Base-by-base conservation (phyloP, 2,888 invertebrate species). In the Melieria omissa region DNA sequence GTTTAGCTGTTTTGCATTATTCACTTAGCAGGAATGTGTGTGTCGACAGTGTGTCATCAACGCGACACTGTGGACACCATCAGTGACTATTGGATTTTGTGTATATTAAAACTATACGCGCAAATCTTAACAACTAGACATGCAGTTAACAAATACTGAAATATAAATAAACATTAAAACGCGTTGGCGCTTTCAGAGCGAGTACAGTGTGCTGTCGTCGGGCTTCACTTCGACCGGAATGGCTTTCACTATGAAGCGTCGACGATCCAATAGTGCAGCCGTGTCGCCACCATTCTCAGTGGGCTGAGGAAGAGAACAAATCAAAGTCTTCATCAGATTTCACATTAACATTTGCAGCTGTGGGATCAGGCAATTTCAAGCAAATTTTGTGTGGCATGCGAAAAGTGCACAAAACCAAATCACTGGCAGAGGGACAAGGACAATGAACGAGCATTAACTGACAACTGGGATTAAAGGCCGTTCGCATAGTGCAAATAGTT, bases 231-330 rank as follows among this genome's bases (percentile, higher is more conserved):
- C 83, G 70, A 87, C 80, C 74, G 83, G 79, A 62, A 85, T 80
- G 49, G 86, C 84, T 76, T 84, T 85, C 12, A 87, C 76, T 69
- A 86, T 85, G 75, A 83, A 86, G 72, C 84, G 83, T 70, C 80
- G 80, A 64, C 86, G 85, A 77, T 86, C 84, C 64, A 75, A 72
- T 49, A 78, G 42, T 55, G 72, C 41, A 29, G 78, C 47, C 58
- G 61, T 16, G 60, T 49, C 61, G 67, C 60, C 61, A 61, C 67
- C 67, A 60, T 67, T 45, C 14, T 61, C 44, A 10, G 14, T 58
- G 41, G 41, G 60, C 67, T 67, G 3, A 29, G 29, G 29, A 29
- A 29, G 29, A 29, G 29, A 29, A 29, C 29, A 29, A 29, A 29
- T 29, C 3, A 29, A 2, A 29, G 29, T 29, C 29, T 29, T 29